Evolutionary conservation across 2,888 invertebrate genomes (phyloP).

Genomic region (Aphodius sticticus): DNA sequence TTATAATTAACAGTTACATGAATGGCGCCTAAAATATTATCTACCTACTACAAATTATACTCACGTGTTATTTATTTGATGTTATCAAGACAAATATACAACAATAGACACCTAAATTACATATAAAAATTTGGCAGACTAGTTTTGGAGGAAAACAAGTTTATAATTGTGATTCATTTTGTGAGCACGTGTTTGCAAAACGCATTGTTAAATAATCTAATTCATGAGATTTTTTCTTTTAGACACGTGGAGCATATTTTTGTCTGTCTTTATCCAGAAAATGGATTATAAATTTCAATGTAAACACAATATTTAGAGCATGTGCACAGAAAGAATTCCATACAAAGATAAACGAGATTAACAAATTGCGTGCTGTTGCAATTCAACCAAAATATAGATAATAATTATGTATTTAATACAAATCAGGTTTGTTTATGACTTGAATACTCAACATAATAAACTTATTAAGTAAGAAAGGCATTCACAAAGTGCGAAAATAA

Average conservation of each 20-base stretch:
- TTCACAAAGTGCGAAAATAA: too few relatives aligned
- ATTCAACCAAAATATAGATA: too few relatives aligned
- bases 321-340: background rate
- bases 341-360: background rate
- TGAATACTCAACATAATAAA: too few relatives aligned
- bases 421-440: too few relatives aligned
- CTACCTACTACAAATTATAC: background rate
- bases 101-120: background rate
- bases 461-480: too few relatives aligned
- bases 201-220: too few relatives aligned
- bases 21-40: background rate
- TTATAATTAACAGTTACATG: background rate
- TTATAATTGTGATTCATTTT: too few relatives aligned
- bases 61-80: background rate
- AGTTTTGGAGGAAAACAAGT: too few relatives aligned
- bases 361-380: background rate
- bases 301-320: background rate
- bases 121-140: too few relatives aligned
- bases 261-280: background rate
- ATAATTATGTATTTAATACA: too few relatives aligned
- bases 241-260: background rate
- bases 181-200: too few relatives aligned
- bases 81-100: background rate
- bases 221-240: background rate
- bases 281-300: background rate